Conservation (phyloP, 2,888 invertebrate genomes). For the Eupeodes latifasciatus region DNA sequence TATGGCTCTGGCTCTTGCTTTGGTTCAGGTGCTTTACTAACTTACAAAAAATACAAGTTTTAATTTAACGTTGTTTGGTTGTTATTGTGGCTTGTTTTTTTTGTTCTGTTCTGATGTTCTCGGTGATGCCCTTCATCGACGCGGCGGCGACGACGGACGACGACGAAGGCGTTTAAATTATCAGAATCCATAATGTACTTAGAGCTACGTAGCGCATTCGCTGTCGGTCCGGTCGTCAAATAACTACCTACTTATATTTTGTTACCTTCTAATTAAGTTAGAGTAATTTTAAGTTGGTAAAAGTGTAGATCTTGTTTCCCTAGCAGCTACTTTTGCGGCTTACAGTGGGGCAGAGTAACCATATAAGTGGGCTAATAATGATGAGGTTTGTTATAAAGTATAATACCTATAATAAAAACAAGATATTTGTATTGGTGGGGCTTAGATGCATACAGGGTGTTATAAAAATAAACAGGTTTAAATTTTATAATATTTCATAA, state of each 20-base stretch:
- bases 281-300: constrained; percentile 42
- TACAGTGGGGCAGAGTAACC: neutral
- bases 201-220: constrained; percentile 15
- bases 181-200: constrained; percentile 8
- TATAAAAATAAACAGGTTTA: too few species aligned
- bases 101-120: constrained; percentile 8
- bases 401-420: too few species aligned
- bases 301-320: constrained; percentile 18
- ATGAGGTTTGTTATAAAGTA: too few species aligned
- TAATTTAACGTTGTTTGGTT: constrained; percentile 1
- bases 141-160: neutral
- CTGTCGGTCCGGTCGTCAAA: constrained; percentile 32
- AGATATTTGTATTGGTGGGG: too few species aligned
- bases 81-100: constrained; percentile 23
- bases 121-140: constrained; percentile 6
- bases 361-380: neutral
- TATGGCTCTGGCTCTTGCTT: neutral
- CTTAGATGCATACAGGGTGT: too few species aligned
- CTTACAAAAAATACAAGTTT: constrained; percentile 4
- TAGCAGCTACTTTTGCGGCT: neutral
- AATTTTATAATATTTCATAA: too few species aligned
- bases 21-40: constrained; percentile 34
- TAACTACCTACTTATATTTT: constrained; percentile 14
- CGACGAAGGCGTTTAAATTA: neutral
- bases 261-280: constrained; percentile 52